Percentiles rank a stretch among this genome's conserved stretches.
Evolutionary conservation across 2,888 invertebrate species (phyloP).

Genomic region (Eupithecia centaureata): DNA sequence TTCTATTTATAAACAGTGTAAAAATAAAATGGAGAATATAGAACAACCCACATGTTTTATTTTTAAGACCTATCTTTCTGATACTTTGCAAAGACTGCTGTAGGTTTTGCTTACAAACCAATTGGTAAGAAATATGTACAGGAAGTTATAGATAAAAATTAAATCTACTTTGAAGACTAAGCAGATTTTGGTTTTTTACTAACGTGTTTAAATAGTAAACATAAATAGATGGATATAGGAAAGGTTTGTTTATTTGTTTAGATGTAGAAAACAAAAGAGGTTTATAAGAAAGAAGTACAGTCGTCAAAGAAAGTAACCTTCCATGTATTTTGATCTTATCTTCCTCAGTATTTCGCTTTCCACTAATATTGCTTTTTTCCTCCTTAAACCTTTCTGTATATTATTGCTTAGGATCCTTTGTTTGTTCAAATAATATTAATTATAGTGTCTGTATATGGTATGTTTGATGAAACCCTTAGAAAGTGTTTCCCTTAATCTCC

Average conservation of each 20-base stretch:
- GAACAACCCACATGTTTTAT: conserved; percentile 23
- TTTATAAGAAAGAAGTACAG: neutral
- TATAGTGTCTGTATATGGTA: no score
- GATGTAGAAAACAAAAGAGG: neutral
- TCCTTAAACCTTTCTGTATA: no score
- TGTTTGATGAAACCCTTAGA: no score
- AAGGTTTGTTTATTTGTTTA: neutral
- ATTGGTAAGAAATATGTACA: neutral
- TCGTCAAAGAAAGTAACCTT: no score
- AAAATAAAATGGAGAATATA: conserved; percentile 27
- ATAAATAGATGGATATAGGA: neutral
- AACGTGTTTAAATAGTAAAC: neutral
- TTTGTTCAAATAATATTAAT: no score
- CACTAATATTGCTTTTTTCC: no score
- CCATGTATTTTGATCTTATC: no score
- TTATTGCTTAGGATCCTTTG: no score
- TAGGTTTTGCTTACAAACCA: neutral
- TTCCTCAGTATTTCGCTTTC: no score
- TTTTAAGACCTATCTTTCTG: neutral
- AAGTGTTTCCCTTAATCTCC: no score
- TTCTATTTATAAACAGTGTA: conserved; percentile 36
- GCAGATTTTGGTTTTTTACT: neutral
- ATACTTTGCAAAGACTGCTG: neutral
- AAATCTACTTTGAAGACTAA: neutral
- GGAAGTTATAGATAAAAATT: neutral